A percentile compares a stretch with the other conserved stretches of the same genome.
Evolutionary conservation across 2,113 vertebrate species (phyloP).

Genomic region (Brachypodius melanocephalos): DNA sequence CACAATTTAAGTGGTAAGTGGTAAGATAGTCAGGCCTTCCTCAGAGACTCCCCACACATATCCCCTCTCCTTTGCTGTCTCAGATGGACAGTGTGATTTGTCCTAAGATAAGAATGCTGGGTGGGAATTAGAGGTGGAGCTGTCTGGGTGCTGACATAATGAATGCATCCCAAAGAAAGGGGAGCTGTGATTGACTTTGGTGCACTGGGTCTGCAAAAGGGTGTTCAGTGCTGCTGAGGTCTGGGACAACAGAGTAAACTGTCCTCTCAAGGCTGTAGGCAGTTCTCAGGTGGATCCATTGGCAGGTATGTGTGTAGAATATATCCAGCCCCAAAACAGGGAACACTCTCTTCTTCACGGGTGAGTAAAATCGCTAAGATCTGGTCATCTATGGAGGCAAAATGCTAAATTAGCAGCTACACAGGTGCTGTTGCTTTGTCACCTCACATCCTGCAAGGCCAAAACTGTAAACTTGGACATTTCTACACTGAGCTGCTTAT

Average conservation of each 20-base stretch:
- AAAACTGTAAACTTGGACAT: background rate
- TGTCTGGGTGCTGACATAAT: background rate
- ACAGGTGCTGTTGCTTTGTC: background rate
- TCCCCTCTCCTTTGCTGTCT: background rate
- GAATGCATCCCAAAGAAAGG: too few species aligned
- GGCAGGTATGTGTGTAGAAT: background rate
- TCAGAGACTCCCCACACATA: background rate
- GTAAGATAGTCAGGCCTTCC: background rate
- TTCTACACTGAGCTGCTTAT: background rate
- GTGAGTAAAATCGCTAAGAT: background rate
- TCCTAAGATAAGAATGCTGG: background rate
- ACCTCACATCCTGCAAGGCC: background rate
- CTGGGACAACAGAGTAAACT: background rate
- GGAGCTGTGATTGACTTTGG: background rate
- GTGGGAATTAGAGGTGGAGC: background rate
- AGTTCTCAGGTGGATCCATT: background rate
- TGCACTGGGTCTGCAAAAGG: background rate
- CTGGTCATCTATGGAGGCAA: background rate
- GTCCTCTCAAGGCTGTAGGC: background rate
- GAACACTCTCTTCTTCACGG: accelerated
- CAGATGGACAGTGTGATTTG: background rate
- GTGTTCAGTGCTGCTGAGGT: too few species aligned
- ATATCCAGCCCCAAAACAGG: background rate
- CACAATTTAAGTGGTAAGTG: background rate
- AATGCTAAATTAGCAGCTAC: background rate